Percentiles rank a stretch among this genome's conserved stretches.
These are phyloP conservation scores for Calliphora vicina DNA, from an alignment of 1,140 invertebrate genomes.

Conservation along the genomic window DNA sequence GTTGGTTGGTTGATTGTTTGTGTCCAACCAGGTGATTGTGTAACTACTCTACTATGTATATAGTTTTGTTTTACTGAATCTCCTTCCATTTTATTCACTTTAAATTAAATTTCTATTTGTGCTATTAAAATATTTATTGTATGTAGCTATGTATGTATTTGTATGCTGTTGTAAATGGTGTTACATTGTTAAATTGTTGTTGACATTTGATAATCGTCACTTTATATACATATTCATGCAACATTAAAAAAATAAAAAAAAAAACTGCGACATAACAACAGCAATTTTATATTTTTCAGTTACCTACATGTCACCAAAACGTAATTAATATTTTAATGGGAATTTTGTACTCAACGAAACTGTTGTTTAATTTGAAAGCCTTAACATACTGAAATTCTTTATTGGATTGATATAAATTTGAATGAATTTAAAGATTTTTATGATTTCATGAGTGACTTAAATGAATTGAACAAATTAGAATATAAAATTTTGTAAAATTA, in stretches of 20 bases:
- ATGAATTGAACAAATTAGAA: no score
- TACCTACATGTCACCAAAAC: not conserved
- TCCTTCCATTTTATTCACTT: not conserved
- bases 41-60: not conserved
- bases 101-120: constrained; percentile 14
- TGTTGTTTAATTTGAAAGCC: not conserved
- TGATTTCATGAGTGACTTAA: no score
- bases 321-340: not conserved
- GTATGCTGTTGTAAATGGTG: not conserved
- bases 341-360: not conserved
- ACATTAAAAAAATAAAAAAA: no score
- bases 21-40: not conserved
- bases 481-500: no score
- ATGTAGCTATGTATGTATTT: not conserved
- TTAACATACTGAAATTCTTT: no score
- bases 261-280: not conserved
- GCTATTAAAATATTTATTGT: not conserved
- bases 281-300: not conserved
- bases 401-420: no score
- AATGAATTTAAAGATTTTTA: no score
- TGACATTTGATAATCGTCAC: constrained; percentile 9
- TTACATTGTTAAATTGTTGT: constrained; percentile 10
- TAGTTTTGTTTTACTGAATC: not conserved
- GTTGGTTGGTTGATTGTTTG: not conserved
- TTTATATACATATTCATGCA: not conserved